Conservation (phyloP, 2,113 vertebrate genomes). For the Irena cyanogastra region DNA sequence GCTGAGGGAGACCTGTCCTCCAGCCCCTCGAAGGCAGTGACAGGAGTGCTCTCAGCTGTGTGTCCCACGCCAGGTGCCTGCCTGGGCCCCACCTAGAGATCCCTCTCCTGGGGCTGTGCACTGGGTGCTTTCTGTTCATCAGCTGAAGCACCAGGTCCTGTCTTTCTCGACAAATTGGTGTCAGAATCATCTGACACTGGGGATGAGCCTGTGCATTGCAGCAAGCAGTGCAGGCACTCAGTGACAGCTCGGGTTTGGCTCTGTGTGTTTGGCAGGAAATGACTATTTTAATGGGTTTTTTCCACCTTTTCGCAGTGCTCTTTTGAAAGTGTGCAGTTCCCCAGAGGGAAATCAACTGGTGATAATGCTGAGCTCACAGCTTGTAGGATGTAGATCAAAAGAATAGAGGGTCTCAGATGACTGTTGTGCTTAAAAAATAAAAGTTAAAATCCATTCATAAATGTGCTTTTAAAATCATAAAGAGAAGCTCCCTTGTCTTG, state of each 20-base stretch:
- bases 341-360: background rate
- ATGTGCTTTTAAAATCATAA: background rate
- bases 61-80: background rate
- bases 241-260: background rate
- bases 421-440: background rate
- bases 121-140: background rate
- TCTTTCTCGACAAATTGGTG: background rate
- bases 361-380: background rate
- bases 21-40: rapidly evolving
- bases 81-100: rapidly evolving
- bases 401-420: background rate
- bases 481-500: background rate
- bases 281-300: background rate
- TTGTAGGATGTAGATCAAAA: background rate
- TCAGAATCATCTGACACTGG: background rate
- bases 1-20: background rate
- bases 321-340: background rate
- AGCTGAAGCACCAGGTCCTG: background rate
- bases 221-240: background rate
- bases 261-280: background rate
- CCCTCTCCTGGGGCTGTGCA: rapidly evolving
- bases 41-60: background rate
- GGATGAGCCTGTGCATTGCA: background rate
- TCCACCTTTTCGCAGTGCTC: background rate
- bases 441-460: background rate